Conservation (phyloP, 2,888 invertebrate genomes). For the Brachylomia viminalis region DNA sequence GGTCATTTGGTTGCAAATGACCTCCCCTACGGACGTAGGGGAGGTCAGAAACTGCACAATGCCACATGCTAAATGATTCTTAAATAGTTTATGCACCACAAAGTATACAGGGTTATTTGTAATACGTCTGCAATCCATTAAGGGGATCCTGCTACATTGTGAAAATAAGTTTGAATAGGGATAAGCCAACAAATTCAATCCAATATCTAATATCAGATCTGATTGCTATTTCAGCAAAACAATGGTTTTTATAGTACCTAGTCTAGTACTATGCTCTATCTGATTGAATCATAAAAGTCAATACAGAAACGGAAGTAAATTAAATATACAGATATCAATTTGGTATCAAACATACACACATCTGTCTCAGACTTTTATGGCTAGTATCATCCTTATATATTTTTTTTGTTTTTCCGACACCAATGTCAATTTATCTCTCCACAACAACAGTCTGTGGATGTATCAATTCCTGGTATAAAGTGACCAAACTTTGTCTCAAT, state of each 20-base stretch:
- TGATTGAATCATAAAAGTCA: constrained; percentile 19
- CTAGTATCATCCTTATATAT: no score
- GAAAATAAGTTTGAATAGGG: neutral
- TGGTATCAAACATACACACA: neutral
- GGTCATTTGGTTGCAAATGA: no score
- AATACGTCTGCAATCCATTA: no score
- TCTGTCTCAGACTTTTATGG: neutral
- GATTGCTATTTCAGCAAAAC: neutral
- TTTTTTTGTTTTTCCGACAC: no score
- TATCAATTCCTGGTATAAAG: neutral
- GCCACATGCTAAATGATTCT: no score
- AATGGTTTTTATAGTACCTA: neutral
- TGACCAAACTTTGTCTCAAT: neutral
- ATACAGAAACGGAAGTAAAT: constrained; percentile 4
- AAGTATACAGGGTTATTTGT: no score
- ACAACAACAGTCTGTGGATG: neutral
- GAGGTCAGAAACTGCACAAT: no score
- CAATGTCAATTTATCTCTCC: neutral
- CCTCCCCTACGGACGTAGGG: no score
- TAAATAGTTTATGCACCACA: no score
- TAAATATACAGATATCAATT: constrained; percentile 3
- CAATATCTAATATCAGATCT: neutral
- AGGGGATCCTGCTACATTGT: no score
- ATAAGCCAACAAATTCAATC: neutral
- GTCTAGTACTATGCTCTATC: neutral